phyloP scores from a whole-genome alignment of 1,140 invertebrate genomes.

The Saccostrea glomerata region DNA sequence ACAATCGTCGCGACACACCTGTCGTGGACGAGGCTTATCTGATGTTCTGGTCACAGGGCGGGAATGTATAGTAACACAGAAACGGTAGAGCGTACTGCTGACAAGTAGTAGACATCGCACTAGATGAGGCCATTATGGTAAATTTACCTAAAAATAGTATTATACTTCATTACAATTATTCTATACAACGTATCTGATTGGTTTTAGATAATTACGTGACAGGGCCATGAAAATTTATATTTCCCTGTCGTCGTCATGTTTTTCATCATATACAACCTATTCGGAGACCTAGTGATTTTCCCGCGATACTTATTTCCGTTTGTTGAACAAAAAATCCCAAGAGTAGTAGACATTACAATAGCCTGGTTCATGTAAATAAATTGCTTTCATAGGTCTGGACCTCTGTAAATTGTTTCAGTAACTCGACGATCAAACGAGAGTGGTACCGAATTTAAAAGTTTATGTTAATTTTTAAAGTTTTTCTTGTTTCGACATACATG shows the following conservation, averaged over 20 bases:
- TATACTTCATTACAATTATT: background rate
- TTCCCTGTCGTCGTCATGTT: background rate
- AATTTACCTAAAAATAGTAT: conserved; percentile 84
- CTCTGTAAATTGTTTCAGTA: no score
- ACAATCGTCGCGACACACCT: conserved; percentile 94
- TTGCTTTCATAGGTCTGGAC: no score
- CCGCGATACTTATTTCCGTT: background rate
- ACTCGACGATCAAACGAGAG: no score
- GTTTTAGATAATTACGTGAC: background rate
- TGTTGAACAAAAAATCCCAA: background rate
- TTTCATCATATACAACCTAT: background rate
- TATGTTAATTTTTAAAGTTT: no score
- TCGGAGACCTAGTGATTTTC: background rate
- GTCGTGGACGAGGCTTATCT: conserved; percentile 82
- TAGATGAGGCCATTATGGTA: conserved; percentile 90
- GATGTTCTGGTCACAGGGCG: conserved; percentile 85
- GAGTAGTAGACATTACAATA: background rate
- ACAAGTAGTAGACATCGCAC: conserved; percentile 75
- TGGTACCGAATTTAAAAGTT: no score
- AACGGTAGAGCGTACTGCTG: conserved; percentile 83
- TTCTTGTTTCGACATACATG: no score
- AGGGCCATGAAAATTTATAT: background rate
- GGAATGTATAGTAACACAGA: conserved; percentile 94
- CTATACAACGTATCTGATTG: background rate
- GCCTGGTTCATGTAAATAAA: no score